phyloP scores from a whole-genome alignment of 2,113 vertebrate species.

The Labeo rohita region DNA sequence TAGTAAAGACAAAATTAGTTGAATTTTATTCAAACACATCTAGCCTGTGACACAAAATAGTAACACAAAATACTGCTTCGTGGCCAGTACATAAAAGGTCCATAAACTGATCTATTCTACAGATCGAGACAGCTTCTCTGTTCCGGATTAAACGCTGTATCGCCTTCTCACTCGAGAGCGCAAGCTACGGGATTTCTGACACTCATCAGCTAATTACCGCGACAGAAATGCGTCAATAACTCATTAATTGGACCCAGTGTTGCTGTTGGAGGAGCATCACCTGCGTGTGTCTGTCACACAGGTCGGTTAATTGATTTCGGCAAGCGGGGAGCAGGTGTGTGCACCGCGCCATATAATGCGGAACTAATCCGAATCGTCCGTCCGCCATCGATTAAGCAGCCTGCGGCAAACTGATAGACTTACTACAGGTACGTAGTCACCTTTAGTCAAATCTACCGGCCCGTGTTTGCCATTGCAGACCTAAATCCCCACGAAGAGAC shows the following conservation, averaged over 20 bases:
- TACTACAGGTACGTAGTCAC: conserved; percentile 39
- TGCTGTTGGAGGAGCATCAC: conserved; percentile 34
- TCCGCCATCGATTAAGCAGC: conserved; percentile 50
- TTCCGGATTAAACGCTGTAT: not conserved
- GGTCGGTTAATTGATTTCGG: conserved; percentile 62
- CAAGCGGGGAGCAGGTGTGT: conserved; percentile 59
- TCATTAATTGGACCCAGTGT: conserved; percentile 41
- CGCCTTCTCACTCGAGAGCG: not conserved
- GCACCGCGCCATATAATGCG: conserved; percentile 45
- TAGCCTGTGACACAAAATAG: not conserved
- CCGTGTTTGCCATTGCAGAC: not conserved
- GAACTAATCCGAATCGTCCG: conserved; percentile 58
- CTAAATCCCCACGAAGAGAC: not conserved
- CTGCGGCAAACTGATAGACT: conserved; percentile 27
- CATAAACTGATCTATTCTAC: not conserved
- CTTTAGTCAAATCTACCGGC: not conserved
- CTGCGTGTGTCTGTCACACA: conserved; percentile 51
- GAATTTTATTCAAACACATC: not conserved
- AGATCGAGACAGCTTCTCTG: not conserved
- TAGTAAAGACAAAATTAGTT: too few species aligned
- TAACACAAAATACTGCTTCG: not conserved
- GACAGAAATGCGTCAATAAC: conserved; percentile 48
- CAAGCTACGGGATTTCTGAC: not conserved
- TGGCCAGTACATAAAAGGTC: not conserved
- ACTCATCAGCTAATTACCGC: conserved; percentile 36